Evolutionary conservation across 2,888 invertebrate species (phyloP).

Genomic region (Sthenelais limicola): DNA sequence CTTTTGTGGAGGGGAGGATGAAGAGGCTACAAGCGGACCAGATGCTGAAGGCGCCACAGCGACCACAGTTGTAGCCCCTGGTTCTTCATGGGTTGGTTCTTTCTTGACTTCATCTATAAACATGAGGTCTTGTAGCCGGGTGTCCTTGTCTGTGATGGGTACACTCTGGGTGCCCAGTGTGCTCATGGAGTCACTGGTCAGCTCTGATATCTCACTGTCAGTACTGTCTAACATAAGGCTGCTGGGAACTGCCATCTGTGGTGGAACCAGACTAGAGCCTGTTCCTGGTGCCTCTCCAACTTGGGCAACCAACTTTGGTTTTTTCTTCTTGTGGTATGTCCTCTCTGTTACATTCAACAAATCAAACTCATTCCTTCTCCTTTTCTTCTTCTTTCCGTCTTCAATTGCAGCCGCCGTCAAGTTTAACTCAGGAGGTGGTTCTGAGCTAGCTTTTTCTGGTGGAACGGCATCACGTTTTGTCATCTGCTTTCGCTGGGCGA

Average conservation of each 20-base stretch:
- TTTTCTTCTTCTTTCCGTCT: not conserved
- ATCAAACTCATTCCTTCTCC: constrained; percentile 26
- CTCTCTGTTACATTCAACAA: constrained; percentile 18
- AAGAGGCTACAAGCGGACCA: no score
- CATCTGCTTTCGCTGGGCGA: no score
- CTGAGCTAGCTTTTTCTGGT: no score
- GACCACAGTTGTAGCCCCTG: no score
- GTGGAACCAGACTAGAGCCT: no score
- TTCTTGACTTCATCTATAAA: not conserved
- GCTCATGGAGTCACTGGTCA: constrained; percentile 14
- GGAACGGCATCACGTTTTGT: no score
- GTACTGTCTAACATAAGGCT: not conserved
- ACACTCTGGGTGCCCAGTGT: constrained; percentile 14
- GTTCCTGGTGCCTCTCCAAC: no score
- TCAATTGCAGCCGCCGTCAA: not conserved
- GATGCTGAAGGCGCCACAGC: no score
- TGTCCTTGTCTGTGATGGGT: not conserved
- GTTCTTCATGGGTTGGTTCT: not conserved
- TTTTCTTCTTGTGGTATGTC: not conserved
- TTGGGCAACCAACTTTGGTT: no score
- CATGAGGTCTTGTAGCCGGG: not conserved
- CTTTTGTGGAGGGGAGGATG: constrained; percentile 1
- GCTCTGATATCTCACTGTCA: constrained; percentile 13
- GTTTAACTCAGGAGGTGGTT: not conserved
- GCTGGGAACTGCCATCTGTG: not conserved